Conservation (phyloP, 2,113 vertebrate species). For the Archilochus colubris region DNA sequence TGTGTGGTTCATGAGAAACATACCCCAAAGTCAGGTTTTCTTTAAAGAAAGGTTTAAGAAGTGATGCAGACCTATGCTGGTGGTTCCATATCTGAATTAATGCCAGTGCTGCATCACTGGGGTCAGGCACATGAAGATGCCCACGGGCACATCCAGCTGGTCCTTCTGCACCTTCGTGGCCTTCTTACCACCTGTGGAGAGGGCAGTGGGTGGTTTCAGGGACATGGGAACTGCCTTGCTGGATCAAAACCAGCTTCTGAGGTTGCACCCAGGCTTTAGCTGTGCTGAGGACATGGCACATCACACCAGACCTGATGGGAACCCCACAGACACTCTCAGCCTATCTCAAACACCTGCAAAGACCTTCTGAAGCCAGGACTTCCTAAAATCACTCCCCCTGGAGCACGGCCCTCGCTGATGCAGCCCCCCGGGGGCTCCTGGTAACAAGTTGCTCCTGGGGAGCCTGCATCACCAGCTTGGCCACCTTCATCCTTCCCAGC, state of each 20-base stretch:
- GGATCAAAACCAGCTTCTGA: neutral
- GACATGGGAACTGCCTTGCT: rapidly evolving
- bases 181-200: rapidly evolving
- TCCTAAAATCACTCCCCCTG: rapidly evolving
- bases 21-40: neutral
- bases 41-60: neutral
- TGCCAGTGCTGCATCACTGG: rapidly evolving
- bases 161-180: neutral
- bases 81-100: rapidly evolving
- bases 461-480: rapidly evolving
- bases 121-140: rapidly evolving
- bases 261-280: rapidly evolving
- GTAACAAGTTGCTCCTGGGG: neutral
- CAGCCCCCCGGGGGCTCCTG: rapidly evolving
- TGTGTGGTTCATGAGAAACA: rapidly evolving
- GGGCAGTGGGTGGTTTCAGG: rapidly evolving
- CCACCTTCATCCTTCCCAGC: neutral
- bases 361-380: neutral
- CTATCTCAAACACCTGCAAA: neutral
- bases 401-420: neutral
- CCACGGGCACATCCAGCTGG: rapidly evolving
- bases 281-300: rapidly evolving
- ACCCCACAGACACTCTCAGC: neutral
- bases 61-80: rapidly evolving
- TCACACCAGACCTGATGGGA: rapidly evolving